Evolutionary conservation across 2,888 invertebrate genomes (phyloP), one percentile per base, ranked within the genome.

Genomic region (Eristalis arbustorum): DNA sequence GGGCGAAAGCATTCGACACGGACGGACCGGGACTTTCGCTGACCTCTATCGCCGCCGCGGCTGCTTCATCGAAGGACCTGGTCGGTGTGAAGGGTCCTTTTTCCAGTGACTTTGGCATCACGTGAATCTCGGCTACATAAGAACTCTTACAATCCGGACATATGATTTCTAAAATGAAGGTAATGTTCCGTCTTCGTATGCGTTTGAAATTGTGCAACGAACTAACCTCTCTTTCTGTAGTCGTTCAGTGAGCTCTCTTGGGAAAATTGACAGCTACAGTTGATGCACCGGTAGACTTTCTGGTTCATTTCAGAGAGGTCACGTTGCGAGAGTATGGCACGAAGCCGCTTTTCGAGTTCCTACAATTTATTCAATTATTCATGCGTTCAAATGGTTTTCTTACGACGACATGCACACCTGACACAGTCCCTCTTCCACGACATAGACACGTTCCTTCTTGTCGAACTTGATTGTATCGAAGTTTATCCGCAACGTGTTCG

Each of bases 391-490:
- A 5, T 10, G 18, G 14, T 23, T 23, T 66, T 10, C 31, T 2
- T n/a, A 13, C 34, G 18, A 28, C 5, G 10, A 31, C 23, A 61
- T 57, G 1, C 84, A 90, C 90, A 94, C 94, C 90, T 94, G 94
- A 69, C 94, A 94, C 88, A 95, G 94, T 49, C 93, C 93, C 56
- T 93, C 93, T 82, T 94, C 94, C 64, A 95, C 93, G 18, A 93
- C 93, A 90, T 95, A 96, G 59, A 93, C 92, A 64, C 95, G 93
- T 89, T 94, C 94, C 89, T 94, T 93, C 81, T 94, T 93, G 90
- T 95, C 94, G 87, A 93, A 93, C 88, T 94, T 93, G 18, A 94
- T 91, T 0, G 95, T 95, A 90, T 95, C 95, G 90, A 95, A 96
- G 88, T 93, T 94, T 42, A 95, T 93, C 64, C 94, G 94, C 42